Evolutionary conservation across 2,797 vertebrate genomes (phyloP).

Genomic region (Hoplostethus atlanticus): DNA sequence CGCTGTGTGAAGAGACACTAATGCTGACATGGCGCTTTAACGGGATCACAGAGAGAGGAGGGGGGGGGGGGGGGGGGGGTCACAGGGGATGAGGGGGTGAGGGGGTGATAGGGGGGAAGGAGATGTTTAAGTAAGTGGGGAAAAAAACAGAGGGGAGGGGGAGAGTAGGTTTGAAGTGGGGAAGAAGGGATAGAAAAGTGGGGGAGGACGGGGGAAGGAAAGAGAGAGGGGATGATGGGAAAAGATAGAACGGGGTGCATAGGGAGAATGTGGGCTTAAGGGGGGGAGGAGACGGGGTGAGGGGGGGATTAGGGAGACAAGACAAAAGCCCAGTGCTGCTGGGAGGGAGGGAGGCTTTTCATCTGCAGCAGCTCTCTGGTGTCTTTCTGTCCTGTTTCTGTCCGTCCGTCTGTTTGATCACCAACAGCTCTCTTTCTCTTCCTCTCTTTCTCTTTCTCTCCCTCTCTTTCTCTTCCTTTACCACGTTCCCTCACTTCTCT

Average conservation of each 20-base stretch:
- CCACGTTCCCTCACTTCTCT: neutral
- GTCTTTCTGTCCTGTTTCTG: conserved; percentile 24
- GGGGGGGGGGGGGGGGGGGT: conserved; percentile 47
- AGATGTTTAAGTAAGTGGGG: conserved; percentile 54
- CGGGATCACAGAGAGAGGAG: conserved; percentile 59
- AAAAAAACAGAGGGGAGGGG: conserved; percentile 26
- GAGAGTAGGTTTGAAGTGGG: neutral
- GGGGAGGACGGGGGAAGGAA: conserved; percentile 5
- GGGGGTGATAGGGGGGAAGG: conserved; percentile 35
- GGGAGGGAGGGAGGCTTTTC: conserved; percentile 48
- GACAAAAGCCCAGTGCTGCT: conserved; percentile 64
- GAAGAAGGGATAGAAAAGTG: conserved; percentile 14
- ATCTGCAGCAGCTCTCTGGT: conserved; percentile 51
- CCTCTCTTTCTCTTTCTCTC: conserved; percentile 14
- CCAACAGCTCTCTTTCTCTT: conserved; percentile 19
- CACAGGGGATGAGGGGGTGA: conserved; percentile 42
- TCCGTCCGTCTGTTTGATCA: conserved; percentile 45
- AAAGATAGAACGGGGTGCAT: conserved; percentile 11
- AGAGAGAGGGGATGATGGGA: conserved; percentile 37
- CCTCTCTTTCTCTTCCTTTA: neutral
- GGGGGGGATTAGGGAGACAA: conserved; percentile 69
- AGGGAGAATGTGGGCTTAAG: conserved; percentile 53
- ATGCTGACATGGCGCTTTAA: conserved; percentile 75
- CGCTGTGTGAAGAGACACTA: conserved; percentile 61
- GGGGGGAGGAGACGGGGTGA: conserved; percentile 44